phyloP scores from a whole-genome alignment of 2,888 invertebrate genomes.

The Branchellion lobata region DNA sequence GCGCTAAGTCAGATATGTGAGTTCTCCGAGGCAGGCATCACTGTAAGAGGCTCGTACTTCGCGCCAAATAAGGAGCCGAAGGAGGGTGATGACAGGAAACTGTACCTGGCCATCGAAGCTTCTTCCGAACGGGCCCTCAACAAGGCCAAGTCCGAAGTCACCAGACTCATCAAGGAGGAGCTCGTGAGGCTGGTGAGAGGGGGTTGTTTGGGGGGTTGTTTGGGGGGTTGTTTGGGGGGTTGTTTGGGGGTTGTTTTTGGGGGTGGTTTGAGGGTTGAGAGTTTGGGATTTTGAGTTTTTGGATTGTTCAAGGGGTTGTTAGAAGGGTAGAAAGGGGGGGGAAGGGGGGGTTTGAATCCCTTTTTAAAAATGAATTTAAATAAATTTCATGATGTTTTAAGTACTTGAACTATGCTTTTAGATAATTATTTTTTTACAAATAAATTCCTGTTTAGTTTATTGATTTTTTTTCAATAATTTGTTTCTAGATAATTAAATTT shows the following conservation, averaged over 20 bases:
- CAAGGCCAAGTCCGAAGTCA: constrained; percentile 74
- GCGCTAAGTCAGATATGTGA: constrained; percentile 96
- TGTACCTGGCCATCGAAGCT: constrained; percentile 97
- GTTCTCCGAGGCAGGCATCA: constrained; percentile 97
- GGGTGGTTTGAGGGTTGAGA: not conserved
- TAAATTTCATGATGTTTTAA: too few relatives aligned
- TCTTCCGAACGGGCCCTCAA: constrained; percentile 82
- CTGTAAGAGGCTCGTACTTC: constrained; percentile 91
- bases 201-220: too few relatives aligned
- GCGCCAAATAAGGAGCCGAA: constrained; percentile 78
- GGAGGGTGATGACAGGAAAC: constrained; percentile 73
- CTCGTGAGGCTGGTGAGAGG: constrained; percentile 74
- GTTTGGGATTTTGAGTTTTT: not conserved
- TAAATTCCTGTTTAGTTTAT: too few relatives aligned
- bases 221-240: too few relatives aligned
- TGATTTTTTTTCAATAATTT: too few relatives aligned
- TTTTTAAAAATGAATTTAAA: too few relatives aligned
- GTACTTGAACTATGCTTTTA: too few relatives aligned
- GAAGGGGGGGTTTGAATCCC: too few relatives aligned
- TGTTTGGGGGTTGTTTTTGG: constrained; percentile 6
- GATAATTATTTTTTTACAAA: too few relatives aligned
- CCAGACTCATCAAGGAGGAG: constrained; percentile 95
- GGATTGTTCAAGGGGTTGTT: too few relatives aligned
- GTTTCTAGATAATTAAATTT: too few relatives aligned
- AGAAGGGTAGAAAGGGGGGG: too few relatives aligned